Conservation (phyloP, 2,888 invertebrate genomes). For the Drosophila flavopinicola region DNA sequence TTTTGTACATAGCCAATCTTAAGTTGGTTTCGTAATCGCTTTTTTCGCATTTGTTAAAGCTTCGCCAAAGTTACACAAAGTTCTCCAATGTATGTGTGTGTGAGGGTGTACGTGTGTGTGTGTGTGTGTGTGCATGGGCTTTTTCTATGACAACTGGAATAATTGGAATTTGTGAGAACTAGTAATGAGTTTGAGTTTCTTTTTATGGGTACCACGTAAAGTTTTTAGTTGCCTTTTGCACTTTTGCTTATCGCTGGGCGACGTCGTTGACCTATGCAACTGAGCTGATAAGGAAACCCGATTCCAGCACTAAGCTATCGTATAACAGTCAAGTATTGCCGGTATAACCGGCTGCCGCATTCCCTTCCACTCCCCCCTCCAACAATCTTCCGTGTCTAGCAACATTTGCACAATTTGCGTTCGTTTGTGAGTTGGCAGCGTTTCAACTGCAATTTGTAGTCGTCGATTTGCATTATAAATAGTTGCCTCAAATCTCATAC, state of each 20-base stretch:
- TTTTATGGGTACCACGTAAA: slow-evolving; percentile 37
- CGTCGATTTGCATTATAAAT: slow-evolving; percentile 57
- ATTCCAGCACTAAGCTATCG: slow-evolving; percentile 35
- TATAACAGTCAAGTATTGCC: slow-evolving; percentile 33
- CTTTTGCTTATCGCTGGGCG: slow-evolving; percentile 14
- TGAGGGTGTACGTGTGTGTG: slow-evolving; percentile 22
- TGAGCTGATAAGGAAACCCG: slow-evolving; percentile 51
- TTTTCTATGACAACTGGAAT: slow-evolving; percentile 21
- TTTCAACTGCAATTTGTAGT: slow-evolving; percentile 66
- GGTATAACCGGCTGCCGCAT: slow-evolving; percentile 43
- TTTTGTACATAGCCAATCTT: slow-evolving; percentile 13
- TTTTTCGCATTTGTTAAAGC: slow-evolving; percentile 21
- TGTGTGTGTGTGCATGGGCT: slow-evolving; percentile 17
- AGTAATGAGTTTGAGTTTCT: slow-evolving; percentile 2
- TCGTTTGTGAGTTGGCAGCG: slow-evolving; percentile 57
- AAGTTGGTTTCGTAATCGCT: slow-evolving; percentile 57
- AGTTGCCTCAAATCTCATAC: slow-evolving; percentile 44
- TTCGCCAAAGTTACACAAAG: slow-evolving; percentile 32
- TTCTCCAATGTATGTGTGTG: slow-evolving; percentile 4
- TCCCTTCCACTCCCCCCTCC: too few relatives aligned
- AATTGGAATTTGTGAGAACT: slow-evolving; percentile 6
- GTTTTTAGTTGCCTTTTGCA: slow-evolving; percentile 12
- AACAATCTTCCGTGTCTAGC: background rate
- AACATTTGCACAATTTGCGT: slow-evolving; percentile 6
- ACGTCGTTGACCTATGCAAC: slow-evolving; percentile 63